phyloP scores from a whole-genome alignment of 2,113 vertebrate genomes.

The Phylloscopus whistleri region DNA sequence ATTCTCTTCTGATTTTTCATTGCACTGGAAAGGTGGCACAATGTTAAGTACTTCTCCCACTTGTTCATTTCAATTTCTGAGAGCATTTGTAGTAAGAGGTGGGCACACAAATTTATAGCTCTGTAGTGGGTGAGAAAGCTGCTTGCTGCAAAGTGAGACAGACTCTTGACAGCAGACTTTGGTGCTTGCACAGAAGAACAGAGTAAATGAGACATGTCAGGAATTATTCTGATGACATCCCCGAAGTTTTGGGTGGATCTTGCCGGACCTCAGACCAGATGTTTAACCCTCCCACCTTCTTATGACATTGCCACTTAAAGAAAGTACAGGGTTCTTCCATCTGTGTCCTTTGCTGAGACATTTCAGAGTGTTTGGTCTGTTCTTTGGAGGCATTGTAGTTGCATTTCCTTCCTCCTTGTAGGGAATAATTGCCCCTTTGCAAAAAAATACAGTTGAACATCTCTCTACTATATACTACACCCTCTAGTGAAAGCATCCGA shows the following conservation, averaged over 20 bases:
- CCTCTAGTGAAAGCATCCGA: neutral
- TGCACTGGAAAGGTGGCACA: neutral
- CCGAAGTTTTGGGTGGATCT: neutral
- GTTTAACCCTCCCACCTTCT: neutral
- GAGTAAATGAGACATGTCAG: neutral
- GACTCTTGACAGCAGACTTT: neutral
- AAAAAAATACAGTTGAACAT: neutral
- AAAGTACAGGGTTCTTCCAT: neutral
- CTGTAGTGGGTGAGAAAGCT: neutral
- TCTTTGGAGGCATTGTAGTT: neutral
- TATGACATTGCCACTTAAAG: neutral
- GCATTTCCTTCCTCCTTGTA: neutral
- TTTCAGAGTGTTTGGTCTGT: neutral
- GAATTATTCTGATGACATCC: accelerated
- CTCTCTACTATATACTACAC: neutral
- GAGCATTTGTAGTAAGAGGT: neutral
- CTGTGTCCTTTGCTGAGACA: neutral
- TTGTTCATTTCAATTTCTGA: constrained; percentile 11
- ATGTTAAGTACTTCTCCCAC: neutral
- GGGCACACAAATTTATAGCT: neutral
- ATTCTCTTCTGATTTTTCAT: neutral
- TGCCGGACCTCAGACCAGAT: neutral
- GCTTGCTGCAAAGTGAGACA: neutral
- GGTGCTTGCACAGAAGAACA: neutral
- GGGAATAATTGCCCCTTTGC: neutral